Evolutionary conservation across 2,797 vertebrate species (phyloP).

Genomic region (Thripadectes ignobilis): DNA sequence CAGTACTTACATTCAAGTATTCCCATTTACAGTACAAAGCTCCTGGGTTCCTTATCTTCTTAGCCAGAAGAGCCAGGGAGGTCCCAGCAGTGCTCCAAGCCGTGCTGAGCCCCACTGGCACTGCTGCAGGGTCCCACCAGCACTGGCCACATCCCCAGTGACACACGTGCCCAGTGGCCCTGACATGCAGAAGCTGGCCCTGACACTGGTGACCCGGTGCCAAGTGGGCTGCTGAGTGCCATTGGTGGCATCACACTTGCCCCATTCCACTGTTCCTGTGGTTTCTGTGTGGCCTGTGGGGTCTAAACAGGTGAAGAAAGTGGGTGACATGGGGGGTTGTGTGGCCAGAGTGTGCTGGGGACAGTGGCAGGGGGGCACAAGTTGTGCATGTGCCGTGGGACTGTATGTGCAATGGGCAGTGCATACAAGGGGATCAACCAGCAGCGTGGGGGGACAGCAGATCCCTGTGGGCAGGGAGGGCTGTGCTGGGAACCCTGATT

Average conservation of each 20-base stretch:
- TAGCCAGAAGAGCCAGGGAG: not conserved
- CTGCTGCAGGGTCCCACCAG: not conserved
- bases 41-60: not conserved
- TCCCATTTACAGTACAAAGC: not conserved
- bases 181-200: fast-evolving
- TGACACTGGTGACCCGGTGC: not conserved
- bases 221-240: not conserved
- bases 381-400: not conserved
- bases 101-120: not conserved
- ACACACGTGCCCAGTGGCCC: not conserved
- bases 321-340: not conserved
- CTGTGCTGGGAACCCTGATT: not conserved
- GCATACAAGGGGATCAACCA: not conserved
- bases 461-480: too few species aligned
- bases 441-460: not conserved
- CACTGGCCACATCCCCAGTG: not conserved
- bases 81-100: not conserved
- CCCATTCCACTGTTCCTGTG: not conserved
- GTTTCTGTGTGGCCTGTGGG: fast-evolving
- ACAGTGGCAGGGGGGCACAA: not conserved
- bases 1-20: fast-evolving
- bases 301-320: not conserved
- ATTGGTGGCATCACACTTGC: not conserved
- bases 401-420: not conserved
- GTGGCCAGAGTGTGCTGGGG: not conserved